phyloP scores from a whole-genome alignment of 2,113 vertebrate species.

The Saccopteryx leptura region DNA sequence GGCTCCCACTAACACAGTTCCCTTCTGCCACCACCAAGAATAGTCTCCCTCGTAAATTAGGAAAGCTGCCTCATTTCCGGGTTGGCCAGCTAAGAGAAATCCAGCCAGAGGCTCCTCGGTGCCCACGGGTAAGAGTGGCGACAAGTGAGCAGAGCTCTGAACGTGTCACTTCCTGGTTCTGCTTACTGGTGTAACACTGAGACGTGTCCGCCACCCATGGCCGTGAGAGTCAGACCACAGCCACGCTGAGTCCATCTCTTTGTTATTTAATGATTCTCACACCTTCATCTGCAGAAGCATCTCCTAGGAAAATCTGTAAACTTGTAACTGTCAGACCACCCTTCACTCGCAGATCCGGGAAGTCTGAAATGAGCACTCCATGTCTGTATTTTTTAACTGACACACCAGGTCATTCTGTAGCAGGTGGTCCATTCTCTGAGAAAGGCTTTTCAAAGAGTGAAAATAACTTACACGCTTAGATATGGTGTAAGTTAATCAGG shows the following conservation, averaged over 20 bases:
- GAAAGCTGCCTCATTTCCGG: not conserved
- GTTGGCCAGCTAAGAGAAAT: not conserved
- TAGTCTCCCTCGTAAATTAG: not conserved
- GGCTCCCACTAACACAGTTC: not conserved
- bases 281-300: not conserved
- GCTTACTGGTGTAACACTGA: not conserved
- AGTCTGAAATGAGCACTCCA: not conserved
- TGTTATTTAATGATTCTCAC: not conserved
- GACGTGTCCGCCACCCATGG: not conserved
- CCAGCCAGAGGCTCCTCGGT: not conserved
- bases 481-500: not conserved
- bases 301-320: not conserved
- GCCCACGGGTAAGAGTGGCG: not conserved
- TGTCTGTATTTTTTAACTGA: not conserved
- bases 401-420: not conserved
- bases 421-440: not conserved
- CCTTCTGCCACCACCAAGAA: not conserved
- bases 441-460: not conserved
- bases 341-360: not conserved
- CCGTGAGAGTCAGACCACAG: not conserved
- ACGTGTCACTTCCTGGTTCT: not conserved
- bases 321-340: not conserved
- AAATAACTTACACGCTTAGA: not conserved
- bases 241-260: not conserved
- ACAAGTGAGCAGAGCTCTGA: not conserved